Conservation (phyloP, 2,888 invertebrate species). For the Troides aeacus region DNA sequence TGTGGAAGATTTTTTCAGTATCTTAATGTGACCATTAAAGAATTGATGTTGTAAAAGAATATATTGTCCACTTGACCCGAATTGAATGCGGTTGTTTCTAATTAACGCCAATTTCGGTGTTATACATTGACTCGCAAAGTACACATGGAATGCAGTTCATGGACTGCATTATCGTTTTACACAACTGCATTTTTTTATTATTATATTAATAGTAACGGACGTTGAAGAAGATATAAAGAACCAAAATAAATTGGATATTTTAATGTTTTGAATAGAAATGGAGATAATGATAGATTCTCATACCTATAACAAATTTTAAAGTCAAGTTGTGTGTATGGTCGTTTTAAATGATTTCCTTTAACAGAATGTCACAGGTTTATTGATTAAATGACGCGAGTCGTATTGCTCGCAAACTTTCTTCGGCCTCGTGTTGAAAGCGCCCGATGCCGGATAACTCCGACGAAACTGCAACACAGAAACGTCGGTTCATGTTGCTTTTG, state of each 20-base stretch:
- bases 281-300: neutral
- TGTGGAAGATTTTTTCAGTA: neutral
- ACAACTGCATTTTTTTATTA: neutral
- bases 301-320: neutral
- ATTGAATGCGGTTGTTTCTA: constrained; percentile 52
- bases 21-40: constrained; percentile 41
- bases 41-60: constrained; percentile 30
- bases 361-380: constrained; percentile 3
- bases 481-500: constrained; percentile 17
- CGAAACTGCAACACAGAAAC: constrained; percentile 8
- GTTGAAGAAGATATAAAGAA: neutral
- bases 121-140: constrained; percentile 40
- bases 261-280: neutral
- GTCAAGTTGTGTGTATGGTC: neutral
- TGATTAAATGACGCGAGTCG: constrained; percentile 19
- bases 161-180: constrained; percentile 6
- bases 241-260: neutral
- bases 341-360: constrained; percentile 10
- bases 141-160: constrained; percentile 34
- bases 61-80: constrained; percentile 39
- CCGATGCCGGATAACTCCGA: neutral
- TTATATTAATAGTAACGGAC: neutral
- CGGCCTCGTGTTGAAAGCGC: constrained; percentile 14
- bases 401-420: constrained; percentile 21
- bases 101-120: constrained; percentile 46